Conservation (phyloP, 1,140 invertebrate genomes). For the Nasonia longicornis region DNA sequence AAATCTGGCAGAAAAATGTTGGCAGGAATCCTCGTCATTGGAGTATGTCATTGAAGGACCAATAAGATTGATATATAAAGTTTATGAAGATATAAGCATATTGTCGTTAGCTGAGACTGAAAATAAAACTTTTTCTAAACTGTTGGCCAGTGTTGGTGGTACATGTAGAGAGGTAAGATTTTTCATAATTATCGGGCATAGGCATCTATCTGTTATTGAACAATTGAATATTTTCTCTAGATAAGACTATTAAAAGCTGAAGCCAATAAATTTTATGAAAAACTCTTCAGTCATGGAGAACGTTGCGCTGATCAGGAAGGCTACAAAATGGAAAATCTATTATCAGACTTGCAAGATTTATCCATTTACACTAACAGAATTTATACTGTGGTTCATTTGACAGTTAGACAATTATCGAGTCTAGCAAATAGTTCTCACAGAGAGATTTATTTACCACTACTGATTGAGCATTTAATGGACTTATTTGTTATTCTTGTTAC, state of each 20-base stretch:
- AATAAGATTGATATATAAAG: slow-evolving; percentile 72
- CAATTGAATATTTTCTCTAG: slow-evolving; percentile 29
- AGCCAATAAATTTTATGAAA: slow-evolving; percentile 75
- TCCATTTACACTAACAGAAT: slow-evolving; percentile 69
- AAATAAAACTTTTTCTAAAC: slow-evolving; percentile 85
- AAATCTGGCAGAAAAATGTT: slow-evolving; percentile 70
- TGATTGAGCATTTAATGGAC: slow-evolving; percentile 75
- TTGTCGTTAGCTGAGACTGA: slow-evolving; percentile 83
- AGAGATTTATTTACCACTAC: slow-evolving; percentile 62
- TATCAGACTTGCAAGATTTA: slow-evolving; percentile 63
- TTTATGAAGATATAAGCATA: slow-evolving; percentile 75
- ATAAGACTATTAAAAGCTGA: slow-evolving; percentile 78
- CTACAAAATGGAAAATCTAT: slow-evolving; percentile 55
- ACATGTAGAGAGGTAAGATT: slow-evolving; percentile 76
- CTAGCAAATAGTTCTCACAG: slow-evolving; percentile 51
- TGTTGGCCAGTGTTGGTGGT: slow-evolving; percentile 83
- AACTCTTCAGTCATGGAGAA: slow-evolving; percentile 77
- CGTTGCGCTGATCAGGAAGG: slow-evolving; percentile 57
- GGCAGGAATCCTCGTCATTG: slow-evolving; percentile 60
- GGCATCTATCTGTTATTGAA: background rate
- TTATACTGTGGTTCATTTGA: slow-evolving; percentile 57
- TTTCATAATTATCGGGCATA: background rate
- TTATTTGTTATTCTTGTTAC: slow-evolving; percentile 78
- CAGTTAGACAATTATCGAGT: slow-evolving; percentile 60
- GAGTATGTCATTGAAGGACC: slow-evolving; percentile 69